phyloP scores from a whole-genome alignment of 2,113 vertebrate genomes.

The Ciconia boyciana region DNA sequence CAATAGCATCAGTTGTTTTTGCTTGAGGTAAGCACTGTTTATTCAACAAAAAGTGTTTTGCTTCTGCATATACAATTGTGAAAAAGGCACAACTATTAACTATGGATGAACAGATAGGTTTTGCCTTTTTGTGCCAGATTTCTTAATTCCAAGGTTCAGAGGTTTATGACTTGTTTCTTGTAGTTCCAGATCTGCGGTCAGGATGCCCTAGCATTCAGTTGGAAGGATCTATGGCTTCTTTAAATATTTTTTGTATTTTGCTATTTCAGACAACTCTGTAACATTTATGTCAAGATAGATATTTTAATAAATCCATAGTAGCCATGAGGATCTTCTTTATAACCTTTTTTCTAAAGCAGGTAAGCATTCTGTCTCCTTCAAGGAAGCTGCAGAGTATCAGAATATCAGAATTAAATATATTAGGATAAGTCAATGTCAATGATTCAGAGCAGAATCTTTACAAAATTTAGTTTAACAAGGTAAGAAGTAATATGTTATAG shows the following conservation, averaged over 20 bases:
- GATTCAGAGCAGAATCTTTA: not conserved
- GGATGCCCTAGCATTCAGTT: slow-evolving; percentile 61
- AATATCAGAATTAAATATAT: not conserved
- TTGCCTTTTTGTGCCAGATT: slow-evolving; percentile 52
- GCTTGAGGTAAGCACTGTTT: not conserved
- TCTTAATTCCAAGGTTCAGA: slow-evolving; percentile 58
- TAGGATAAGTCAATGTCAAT: not conserved
- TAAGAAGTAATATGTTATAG: not conserved
- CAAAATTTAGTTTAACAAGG: not conserved
- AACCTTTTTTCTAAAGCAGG: not conserved
- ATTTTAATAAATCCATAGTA: not conserved
- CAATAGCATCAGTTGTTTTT: not conserved
- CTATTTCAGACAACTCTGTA: slow-evolving; percentile 15
- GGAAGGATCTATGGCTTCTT: slow-evolving; percentile 56
- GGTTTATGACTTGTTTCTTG: slow-evolving; percentile 74
- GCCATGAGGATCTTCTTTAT: not conserved
- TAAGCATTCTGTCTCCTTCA: not conserved
- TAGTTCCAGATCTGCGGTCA: slow-evolving; percentile 68
- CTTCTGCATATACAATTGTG: not conserved
- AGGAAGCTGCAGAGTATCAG: not conserved
- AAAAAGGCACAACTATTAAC: not conserved
- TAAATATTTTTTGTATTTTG: slow-evolving; percentile 57
- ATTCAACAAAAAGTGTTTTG: not conserved
- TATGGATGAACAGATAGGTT: not conserved
- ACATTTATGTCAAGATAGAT: not conserved